phyloP scores from a whole-genome alignment of 2,888 invertebrate genomes.

The Hofmannophila pseudospretella region DNA sequence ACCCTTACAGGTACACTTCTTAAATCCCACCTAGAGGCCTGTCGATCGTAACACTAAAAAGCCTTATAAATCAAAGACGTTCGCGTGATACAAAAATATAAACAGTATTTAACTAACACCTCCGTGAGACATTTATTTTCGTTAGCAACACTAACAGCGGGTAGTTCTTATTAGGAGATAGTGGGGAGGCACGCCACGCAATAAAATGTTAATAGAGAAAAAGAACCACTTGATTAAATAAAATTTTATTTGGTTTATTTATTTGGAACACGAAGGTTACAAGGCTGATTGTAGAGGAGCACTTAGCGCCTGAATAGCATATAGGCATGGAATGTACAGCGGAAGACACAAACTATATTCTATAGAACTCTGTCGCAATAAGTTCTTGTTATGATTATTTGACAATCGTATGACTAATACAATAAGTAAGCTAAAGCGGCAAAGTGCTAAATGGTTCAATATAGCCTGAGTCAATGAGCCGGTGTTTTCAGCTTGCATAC shows the following conservation, averaged over 20 bases:
- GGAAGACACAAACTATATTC: no score
- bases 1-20: no score
- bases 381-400: no score
- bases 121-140: constrained; percentile 61
- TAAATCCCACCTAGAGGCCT: neutral
- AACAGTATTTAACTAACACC: constrained; percentile 53
- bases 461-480: no score
- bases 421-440: no score
- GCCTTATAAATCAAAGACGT: neutral
- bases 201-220: constrained; percentile 57
- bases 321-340: no score
- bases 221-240: constrained; percentile 42
- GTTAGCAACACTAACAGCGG: constrained; percentile 42
- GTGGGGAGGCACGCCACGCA: constrained; percentile 55
- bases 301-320: no score
- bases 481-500: no score
- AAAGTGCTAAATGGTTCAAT: no score
- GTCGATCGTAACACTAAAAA: constrained; percentile 1
- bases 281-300: no score
- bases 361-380: no score
- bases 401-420: no score
- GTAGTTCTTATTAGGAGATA: constrained; percentile 59
- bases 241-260: constrained; percentile 25
- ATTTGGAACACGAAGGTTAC: neutral
- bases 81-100: constrained; percentile 62